Base-by-base conservation (phyloP, 30 jellyfish, hydroid and myxozoan species). In the Catostylus mosaicus region DNA sequence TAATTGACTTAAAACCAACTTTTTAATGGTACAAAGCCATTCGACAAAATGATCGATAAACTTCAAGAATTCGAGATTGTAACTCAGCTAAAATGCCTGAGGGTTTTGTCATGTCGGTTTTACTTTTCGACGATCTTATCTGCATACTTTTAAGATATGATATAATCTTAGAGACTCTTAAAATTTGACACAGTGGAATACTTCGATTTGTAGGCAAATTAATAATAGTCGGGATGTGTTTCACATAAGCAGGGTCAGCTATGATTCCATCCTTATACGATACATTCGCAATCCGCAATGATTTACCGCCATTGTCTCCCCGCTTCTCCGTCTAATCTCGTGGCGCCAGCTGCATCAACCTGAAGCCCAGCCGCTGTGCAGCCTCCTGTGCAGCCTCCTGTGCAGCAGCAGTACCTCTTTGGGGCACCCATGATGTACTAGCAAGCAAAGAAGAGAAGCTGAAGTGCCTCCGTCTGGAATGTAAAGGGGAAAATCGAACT, bases 271-370 rank as follows among this genome's bases (percentile, higher is more conserved):
- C 77, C 78, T 73, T 67, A 37, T 81, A 80, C 66, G 84, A 62
- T 68, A 73, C 91, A n/a, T n/a, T 75, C 24, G 84, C 83, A 81
- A 45, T 54, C 74, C 84, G 65, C 91, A 43, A 65, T 63, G 84
- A 27, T 81, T 51, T 80, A 59, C 78, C 84, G 83, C 84, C 70
- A 20, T 79, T 81, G 78, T 67, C 56, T 30, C 22, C 20, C 69
- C 73, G 46, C 78, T 43, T 65, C 57, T 22, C 54, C 77, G 70
- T 50, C 91, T 81, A 46, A 65, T 69, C 82, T 51, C 30, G 43
- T 57, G 91, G 84, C 91, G 91, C 91, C 91, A 81, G 83, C 56
- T 66, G 75, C 75, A 37, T 35, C 70, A 51, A 51, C 46, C 54
- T 61, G 72, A 63, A 78, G 89, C 79, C 38, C 67, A 78, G 67